Percentiles rank a stretch among this genome's conserved stretches.
Evolutionary conservation across 2,888 invertebrate genomes (phyloP).

Genomic region (Oxycera nigricornis): DNA sequence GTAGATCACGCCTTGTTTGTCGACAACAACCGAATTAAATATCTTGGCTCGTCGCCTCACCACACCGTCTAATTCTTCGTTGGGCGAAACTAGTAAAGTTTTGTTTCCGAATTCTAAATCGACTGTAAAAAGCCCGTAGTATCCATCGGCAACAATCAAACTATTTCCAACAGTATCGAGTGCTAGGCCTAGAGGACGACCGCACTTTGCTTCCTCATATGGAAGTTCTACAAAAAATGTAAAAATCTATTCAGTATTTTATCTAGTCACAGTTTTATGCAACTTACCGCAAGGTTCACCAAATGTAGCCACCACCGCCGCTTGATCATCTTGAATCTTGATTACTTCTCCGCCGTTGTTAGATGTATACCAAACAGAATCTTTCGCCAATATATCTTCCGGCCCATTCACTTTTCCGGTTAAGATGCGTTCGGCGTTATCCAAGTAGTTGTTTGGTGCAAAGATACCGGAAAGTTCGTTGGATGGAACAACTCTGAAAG

Average conservation of each 20-base stretch:
- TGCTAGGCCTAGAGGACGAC: slow-evolving; percentile 86
- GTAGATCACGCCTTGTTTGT: slow-evolving; percentile 82
- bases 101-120: slow-evolving; percentile 77
- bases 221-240: slow-evolving; percentile 67
- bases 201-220: slow-evolving; percentile 83
- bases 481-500: slow-evolving; percentile 63
- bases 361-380: slow-evolving; percentile 79
- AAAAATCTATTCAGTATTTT: background rate
- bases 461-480: slow-evolving; percentile 68
- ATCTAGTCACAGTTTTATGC: too few relatives aligned
- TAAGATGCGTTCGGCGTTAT: slow-evolving; percentile 73
- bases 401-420: slow-evolving; percentile 77
- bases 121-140: slow-evolving; percentile 87
- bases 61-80: slow-evolving; percentile 72
- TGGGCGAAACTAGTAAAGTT: slow-evolving; percentile 70
- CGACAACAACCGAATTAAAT: slow-evolving; percentile 79
- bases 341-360: slow-evolving; percentile 81
- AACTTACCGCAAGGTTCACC: slow-evolving; percentile 81
- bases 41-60: slow-evolving; percentile 66
- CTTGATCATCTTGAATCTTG: slow-evolving; percentile 72
- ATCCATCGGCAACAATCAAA: slow-evolving; percentile 83
- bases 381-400: slow-evolving; percentile 74
- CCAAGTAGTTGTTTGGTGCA: slow-evolving; percentile 69
- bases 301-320: slow-evolving; percentile 75
- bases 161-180: slow-evolving; percentile 75